Evolutionary conservation across 2,888 invertebrate genomes (phyloP), one percentile per base, ranked within the genome.

Genomic region (Eupithecia subfuscata): DNA sequence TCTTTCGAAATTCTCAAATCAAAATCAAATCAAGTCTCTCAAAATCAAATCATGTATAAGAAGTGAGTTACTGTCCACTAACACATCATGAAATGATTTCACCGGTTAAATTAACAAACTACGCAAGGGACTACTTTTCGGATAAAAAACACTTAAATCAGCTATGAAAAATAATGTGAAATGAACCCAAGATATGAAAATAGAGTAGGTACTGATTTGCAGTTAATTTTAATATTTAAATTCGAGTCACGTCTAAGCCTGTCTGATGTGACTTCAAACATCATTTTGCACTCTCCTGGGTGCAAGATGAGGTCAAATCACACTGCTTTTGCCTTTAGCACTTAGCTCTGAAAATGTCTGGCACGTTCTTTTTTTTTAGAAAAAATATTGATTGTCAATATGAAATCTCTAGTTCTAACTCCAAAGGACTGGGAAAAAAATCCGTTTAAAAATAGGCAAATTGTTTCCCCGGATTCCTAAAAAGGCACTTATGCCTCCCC

Each of bases 251-350:
- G 40, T 70, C 60, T 60, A 60, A 60, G 40, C n/a, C 65, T 5
- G 45, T 30, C 34, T 60, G 60, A 22, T 12, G 25, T 34, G 25
- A 22, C 43, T 64, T 34, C 18, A 2, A 68, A 68, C 68, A 68
- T 45, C 22, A 68, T 45, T 68, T 68, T 68, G 40, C 68, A 68
- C 68, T 68, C 40, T 68, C 14, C 16, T 67, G n/a, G 18, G 40
- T 43, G 43, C 43, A 68, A 14, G n/a, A 1, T 25, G 8, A 43
- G 68, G 68, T 68, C 40, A 40, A 40, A 4, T 22, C 22, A 18
- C 63, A 30, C 30, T 2, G 34, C 16, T 63, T 30, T 16, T 64
- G 34, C 64, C 64, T 30, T 64, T 34, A 18, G 34, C 34, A 34
- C 34, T 30, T 64, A 30, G 63, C 63, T 64, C 4, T 30, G 8